phyloP scores from a whole-genome alignment of 1,140 invertebrate genomes.

The Theocolax elegans region DNA sequence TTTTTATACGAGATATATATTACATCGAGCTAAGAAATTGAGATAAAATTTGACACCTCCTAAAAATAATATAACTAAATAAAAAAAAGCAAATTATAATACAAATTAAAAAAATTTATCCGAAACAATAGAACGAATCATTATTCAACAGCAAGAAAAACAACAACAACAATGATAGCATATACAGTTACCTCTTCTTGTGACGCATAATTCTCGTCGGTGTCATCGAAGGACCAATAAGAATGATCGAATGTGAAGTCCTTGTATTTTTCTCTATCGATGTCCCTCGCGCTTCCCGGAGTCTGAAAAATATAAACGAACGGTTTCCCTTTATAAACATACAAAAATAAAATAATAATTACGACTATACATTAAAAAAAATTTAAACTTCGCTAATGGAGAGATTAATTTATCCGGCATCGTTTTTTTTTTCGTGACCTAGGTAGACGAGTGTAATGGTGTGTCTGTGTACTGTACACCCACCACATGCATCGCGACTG shows the following conservation, averaged over 20 bases:
- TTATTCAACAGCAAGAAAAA: no score
- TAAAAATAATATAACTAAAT: no score
- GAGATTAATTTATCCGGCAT: not conserved
- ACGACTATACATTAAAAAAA: not conserved
- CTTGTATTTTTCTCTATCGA: slow-evolving; percentile 77
- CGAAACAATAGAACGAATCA: no score
- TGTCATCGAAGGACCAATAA: slow-evolving; percentile 85
- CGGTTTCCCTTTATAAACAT: no score
- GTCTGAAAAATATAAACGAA: slow-evolving; percentile 57
- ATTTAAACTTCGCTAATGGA: not conserved
- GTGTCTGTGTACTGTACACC: not conserved
- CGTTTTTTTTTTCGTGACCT: not conserved
- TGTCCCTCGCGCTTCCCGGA: slow-evolving; percentile 64
- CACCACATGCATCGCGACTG: slow-evolving; percentile 14
- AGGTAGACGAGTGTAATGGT: no score
- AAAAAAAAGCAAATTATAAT: no score
- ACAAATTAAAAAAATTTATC: no score
- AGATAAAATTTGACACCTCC: no score
- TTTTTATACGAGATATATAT: no score
- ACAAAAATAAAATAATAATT: not conserved
- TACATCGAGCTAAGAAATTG: no score
- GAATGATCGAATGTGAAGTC: slow-evolving; percentile 95
- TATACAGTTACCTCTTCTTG: slow-evolving; percentile 76
- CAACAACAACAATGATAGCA: no score
- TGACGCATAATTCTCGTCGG: slow-evolving; percentile 79